These are phyloP conservation scores for Pseudococcus jackbeardsleyi DNA, from an alignment of 2,888 invertebrate genomes.

Conservation along the genomic window DNA sequence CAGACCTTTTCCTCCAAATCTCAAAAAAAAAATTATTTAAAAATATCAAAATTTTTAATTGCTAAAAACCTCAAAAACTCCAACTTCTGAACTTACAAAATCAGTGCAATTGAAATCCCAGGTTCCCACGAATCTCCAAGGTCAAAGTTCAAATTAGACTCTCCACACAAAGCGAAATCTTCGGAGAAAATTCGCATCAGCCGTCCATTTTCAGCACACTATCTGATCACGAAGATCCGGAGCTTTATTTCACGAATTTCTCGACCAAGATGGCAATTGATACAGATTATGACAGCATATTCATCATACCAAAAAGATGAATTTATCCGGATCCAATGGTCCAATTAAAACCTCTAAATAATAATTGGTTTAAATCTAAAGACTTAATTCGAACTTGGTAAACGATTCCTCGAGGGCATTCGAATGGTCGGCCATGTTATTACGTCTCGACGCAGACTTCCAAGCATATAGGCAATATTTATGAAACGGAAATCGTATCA, in stretches of 20 bases:
- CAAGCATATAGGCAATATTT: not conserved
- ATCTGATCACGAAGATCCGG: constrained; percentile 18
- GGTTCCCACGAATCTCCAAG: not conserved
- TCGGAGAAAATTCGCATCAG: not conserved
- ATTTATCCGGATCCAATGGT: not conserved
- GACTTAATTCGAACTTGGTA: constrained; percentile 55
- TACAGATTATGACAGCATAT: constrained; percentile 32
- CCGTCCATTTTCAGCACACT: not conserved
- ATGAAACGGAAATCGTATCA: constrained; percentile 31
- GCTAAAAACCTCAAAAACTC: too few species aligned
- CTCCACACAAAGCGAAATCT: not conserved
- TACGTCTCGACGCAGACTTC: not conserved
- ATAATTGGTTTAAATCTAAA: constrained; percentile 54
- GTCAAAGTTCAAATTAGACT: not conserved
- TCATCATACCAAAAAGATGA: not conserved
- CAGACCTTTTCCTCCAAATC: too few species aligned
- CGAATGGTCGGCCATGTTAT: constrained; percentile 43
- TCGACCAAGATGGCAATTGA: not conserved
- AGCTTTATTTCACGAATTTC: not conserved
- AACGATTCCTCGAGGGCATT: constrained; percentile 52
- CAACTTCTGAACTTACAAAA: too few species aligned
- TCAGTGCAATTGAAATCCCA: too few species aligned
- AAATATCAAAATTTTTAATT: too few species aligned
- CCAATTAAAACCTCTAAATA: constrained; percentile 43
- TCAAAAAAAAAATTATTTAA: too few species aligned